Evolutionary conservation across 2,113 vertebrate species (phyloP).

Genomic region (Nipponia nippon): DNA sequence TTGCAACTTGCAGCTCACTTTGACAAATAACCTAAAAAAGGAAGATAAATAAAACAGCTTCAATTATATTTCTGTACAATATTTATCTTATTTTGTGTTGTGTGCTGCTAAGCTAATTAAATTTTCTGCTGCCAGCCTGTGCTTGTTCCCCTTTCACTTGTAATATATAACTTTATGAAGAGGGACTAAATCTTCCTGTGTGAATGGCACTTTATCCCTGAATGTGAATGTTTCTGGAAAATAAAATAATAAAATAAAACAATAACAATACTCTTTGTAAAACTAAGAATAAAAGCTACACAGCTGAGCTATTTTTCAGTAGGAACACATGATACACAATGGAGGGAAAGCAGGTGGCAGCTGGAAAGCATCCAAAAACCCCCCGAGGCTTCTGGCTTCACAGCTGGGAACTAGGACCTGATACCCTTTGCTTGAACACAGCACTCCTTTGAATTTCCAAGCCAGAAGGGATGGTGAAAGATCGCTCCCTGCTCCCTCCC

Average conservation of each 20-base stretch:
- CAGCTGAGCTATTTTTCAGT: background rate
- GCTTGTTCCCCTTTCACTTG: conserved; percentile 48
- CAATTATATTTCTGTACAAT: conserved; percentile 63
- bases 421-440: rapidly evolving
- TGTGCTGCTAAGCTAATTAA: conserved; percentile 61
- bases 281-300: background rate
- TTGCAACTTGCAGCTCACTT: conserved; percentile 27
- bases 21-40: conserved; percentile 41
- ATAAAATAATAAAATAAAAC: conserved; percentile 8
- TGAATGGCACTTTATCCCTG: conserved; percentile 16
- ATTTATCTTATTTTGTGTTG: conserved; percentile 66
- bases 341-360: background rate
- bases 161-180: conserved; percentile 52
- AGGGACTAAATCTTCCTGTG: conserved; percentile 47
- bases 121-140: conserved; percentile 58
- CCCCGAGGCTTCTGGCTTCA: background rate
- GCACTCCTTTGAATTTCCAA: background rate
- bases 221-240: background rate
- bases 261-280: background rate
- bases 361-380: background rate
- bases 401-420: background rate
- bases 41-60: conserved; percentile 51
- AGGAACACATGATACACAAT: background rate
- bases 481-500: background rate
- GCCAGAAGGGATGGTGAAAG: background rate